Evolutionary conservation across 1,140 invertebrate genomes (phyloP), one percentile per base, ranked within the genome.

Genomic region (Nilaparvata lugens): DNA sequence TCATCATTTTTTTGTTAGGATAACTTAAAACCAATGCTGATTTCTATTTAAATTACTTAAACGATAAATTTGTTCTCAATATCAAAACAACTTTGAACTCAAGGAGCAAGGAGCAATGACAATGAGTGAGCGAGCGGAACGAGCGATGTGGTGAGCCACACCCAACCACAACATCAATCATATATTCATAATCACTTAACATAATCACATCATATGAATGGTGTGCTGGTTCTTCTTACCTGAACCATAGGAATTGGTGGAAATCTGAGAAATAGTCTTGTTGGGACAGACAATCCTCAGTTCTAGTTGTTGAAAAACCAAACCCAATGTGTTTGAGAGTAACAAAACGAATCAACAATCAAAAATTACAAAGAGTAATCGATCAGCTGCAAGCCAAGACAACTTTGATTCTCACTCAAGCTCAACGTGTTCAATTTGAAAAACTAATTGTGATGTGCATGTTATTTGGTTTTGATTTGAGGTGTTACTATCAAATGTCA

Each of bases 241-340:
- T 84, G 82, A 83, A 72, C 80, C 80, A 72, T 81, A 80, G 65
- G 82, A 84, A 74, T 82, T 84, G 71, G 80, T 81, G 68, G 82
- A 83, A 62, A 82, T 78, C 76, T 84, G 83, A 69, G 80, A 83
- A 74, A 79, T 81, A 70, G 80, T 82, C 79, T 84, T 84, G 76
- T 80, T 82, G 74, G 83, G 80, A 79, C 80, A 84, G 73, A 82
- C 76, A 78, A 83, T 81, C 81, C 82, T 81, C 80, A 83, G 77
- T 74, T 84, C 82, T 84, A 82, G 72, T 62, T 31, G 58, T 56
- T 61, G 43, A 48, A 38, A 43, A 58, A 38, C 38, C 45, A 48
- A 48, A 48, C 45, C 45, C 11, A 48, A 48, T 48, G 45, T 48
- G 31, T 56, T 18, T 48, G 21, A 48, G 18, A 48, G 45, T 35